These are phyloP conservation scores for Dastarcus helophoroides DNA, from an alignment of 2,888 invertebrate genomes.

Conservation along the genomic window DNA sequence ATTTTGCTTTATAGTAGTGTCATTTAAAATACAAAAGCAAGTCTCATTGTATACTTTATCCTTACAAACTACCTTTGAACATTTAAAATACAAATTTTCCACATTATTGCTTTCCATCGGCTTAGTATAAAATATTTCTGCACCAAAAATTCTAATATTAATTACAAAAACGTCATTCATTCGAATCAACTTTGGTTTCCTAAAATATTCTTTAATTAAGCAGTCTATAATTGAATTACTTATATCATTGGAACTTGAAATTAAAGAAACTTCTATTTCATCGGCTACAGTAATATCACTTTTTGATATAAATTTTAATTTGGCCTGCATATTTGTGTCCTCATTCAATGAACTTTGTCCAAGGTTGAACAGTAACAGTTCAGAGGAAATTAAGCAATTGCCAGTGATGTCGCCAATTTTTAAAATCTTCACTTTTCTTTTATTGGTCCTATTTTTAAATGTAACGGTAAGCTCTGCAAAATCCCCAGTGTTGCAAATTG, in stretches of 20 bases:
- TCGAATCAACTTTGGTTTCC: constrained; percentile 51
- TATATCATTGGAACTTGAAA: constrained; percentile 37
- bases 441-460: constrained; percentile 11
- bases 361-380: no score
- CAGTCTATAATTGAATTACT: constrained; percentile 40
- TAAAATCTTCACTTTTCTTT: constrained; percentile 16
- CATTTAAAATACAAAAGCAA: constrained; percentile 46
- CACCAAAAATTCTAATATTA: constrained; percentile 40
- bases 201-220: constrained; percentile 56
- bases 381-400: no score
- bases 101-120: constrained; percentile 22
- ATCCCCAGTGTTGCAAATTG: constrained; percentile 17
- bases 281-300: constrained; percentile 23
- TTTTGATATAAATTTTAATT: constrained; percentile 10
- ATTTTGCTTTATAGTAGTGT: constrained; percentile 49
- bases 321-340: constrained; percentile 1
- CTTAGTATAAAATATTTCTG: constrained; percentile 32
- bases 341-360: not conserved
- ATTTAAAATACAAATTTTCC: constrained; percentile 36
- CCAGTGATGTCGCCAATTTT: constrained; percentile 10
- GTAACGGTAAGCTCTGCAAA: constrained; percentile 13
- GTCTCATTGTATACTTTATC: constrained; percentile 20
- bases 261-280: constrained; percentile 29
- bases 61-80: constrained; percentile 26
- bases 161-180: constrained; percentile 54